Base-by-base conservation (phyloP, 2,888 invertebrate species). In the Oligia fasciuncula region DNA sequence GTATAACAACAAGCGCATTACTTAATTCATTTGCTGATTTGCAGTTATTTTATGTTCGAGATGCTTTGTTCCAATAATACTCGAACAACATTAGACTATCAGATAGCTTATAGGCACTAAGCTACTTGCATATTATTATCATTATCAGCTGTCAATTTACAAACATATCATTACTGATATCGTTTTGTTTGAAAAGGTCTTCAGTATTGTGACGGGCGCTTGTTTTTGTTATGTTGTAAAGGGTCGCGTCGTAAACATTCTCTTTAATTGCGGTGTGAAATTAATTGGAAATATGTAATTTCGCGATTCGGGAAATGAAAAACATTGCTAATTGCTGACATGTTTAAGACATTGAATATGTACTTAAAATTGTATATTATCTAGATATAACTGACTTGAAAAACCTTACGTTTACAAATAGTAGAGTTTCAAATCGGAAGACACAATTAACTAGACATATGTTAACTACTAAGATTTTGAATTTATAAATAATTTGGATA, bases 181-280 rank as follows among this genome's bases (percentile, higher is more conserved):
- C 40, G 2, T 23, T 60, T 43, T 72, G 67, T 72, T 83, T 43
- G 40, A 1, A 54, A 35, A 62, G 14, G 19, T 40, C 35, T n/a
- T 49, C 9, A 62, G 40, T 83, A 51, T 29, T 62, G 46, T 70
- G 60, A 23, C 43, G 23, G 29, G 23, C 23, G 49, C 9, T 54
- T 83, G 72, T 71, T 69, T 68, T 70, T 46, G 51, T 60, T 35
- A 43, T 49, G 43, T 40, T 40, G 51, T 67, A 71, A 76, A 71
- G 8, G 9, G 17, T 69, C 17, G 57, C 57, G 29, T 62, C 40
- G 49, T 19, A 0, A 60, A 69, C n/a, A n/a, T 60, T 60, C 19
- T 66, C 75, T 81, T 67, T 81, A 29, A 57, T 67, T 67, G 3
- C n/a, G 1, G 4, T 29, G 23, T 35, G 17, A 6, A 62, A 80